phyloP scores from a whole-genome alignment of 1,140 invertebrate genomes.

The Euura saliciscinereae region DNA sequence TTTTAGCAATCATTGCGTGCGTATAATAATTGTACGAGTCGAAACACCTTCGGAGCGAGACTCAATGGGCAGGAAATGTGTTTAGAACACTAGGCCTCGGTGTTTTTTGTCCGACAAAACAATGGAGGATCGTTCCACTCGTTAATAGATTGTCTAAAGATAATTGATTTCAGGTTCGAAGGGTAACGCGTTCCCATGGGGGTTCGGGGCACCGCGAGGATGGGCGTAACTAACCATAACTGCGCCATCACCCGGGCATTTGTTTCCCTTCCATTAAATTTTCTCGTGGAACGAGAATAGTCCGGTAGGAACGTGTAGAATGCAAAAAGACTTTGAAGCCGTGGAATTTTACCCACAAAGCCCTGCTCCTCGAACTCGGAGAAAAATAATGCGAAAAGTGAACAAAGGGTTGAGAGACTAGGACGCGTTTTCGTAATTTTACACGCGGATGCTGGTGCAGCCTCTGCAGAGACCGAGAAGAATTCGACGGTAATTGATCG shows the following conservation, averaged over 20 bases:
- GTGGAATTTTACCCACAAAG: neutral
- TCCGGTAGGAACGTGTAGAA: neutral
- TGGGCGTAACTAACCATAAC: slow-evolving; percentile 4
- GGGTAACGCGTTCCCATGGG: slow-evolving; percentile 5
- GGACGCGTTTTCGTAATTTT: neutral
- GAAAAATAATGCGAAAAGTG: no score
- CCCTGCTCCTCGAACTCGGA: no score
- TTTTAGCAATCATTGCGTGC: no score
- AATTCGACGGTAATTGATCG: neutral
- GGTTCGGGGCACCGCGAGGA: neutral
- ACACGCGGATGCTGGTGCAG: neutral
- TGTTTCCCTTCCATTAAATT: slow-evolving; percentile 1
- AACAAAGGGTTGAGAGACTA: no score
- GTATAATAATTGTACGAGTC: no score
- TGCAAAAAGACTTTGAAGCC: neutral
- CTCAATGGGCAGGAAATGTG: no score
- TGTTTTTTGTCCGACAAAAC: neutral
- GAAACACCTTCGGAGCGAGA: no score
- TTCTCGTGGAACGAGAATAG: neutral
- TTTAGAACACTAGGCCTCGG: neutral
- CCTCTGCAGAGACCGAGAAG: neutral
- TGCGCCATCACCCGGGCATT: slow-evolving; percentile 4
- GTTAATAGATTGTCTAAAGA: slow-evolving; percentile 15
- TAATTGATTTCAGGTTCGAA: slow-evolving; percentile 12
- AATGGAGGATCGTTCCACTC: neutral